Conservation (phyloP, 2,888 invertebrate genomes). For the Azorinus chamasolen region DNA sequence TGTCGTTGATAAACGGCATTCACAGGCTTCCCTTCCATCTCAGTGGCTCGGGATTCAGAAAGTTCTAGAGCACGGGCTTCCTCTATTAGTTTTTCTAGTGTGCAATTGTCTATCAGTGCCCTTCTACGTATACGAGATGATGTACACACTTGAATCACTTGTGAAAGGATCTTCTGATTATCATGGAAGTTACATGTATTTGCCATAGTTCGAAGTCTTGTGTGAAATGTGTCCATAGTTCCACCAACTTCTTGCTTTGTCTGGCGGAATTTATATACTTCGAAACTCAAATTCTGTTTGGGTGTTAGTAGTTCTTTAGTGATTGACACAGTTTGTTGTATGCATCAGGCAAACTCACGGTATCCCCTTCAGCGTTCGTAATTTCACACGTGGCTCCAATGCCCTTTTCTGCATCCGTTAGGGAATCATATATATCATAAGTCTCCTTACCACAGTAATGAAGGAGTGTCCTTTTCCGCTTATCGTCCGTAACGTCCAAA, state of each 20-base stretch:
- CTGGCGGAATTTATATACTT: constrained; percentile 39
- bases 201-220: constrained; percentile 19
- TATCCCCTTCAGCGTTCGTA: too few species aligned
- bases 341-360: constrained; percentile 12
- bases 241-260: constrained; percentile 36
- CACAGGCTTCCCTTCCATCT: constrained; percentile 14
- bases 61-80: constrained; percentile 37
- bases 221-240: constrained; percentile 28
- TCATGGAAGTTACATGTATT: constrained; percentile 39
- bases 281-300: constrained; percentile 27
- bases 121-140: constrained; percentile 17
- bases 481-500: constrained; percentile 1
- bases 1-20: too few species aligned
- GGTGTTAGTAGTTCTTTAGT: constrained; percentile 35
- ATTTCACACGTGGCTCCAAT: constrained; percentile 1
- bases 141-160: constrained; percentile 39
- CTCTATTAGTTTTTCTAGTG: constrained; percentile 16
- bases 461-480: constrained; percentile 18
- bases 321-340: constrained; percentile 18
- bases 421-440: constrained; percentile 24
- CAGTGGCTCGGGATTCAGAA: constrained; percentile 30
- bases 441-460: constrained; percentile 36
- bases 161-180: constrained; percentile 18
- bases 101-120: constrained; percentile 27
- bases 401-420: constrained; percentile 21